Base-by-base conservation (phyloP, 2,888 invertebrate species). In the Cepaea hortensis region DNA sequence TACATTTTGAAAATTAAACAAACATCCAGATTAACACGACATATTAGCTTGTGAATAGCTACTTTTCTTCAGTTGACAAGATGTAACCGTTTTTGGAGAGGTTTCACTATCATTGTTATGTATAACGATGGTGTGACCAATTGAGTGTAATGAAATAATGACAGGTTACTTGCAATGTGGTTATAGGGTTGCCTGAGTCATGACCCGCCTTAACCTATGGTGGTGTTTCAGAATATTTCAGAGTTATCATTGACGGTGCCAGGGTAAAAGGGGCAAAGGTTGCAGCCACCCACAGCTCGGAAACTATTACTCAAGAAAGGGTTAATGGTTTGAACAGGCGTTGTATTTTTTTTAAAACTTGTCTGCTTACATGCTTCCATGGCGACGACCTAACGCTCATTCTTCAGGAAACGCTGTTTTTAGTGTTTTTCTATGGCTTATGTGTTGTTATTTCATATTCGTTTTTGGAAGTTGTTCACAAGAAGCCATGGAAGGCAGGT, bases 211-310 rank as follows among this genome's bases (percentile, higher is more conserved):
- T 76, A 80, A 72, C 68, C 61, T 68, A n/a, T 84, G 87, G 81
- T 80, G 84, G 84, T 87, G 84, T 84, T 81, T 87, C 62, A 84
- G 84, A 87, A 87, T 81, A 55, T 84, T 81, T 87, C 81, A 84
- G 81, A 84, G 61, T 72, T 80, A 23, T 80, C 72, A 15, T n/a
- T 80, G 85, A 80, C 72, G 73, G 61, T 55, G 75, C 73, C 55
- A 15, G 85, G 73, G 73, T 62, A 35, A 85, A n/a, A 76, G 65
- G 65, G 85, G 85, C 70, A 62, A 72, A 46, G 81, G 75, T 72
- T 62, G 75, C 68, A 62, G 81, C 85, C 23, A 81, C 62, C 72
- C 79, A 46, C 61, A 85, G 70, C 62, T 35, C 73, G 61, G 70
- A 81, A 81, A 62, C 46, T 75, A 72, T 72, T 72, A 77, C 76